phyloP scores from a whole-genome alignment of 2,888 invertebrate species.

The Smittia aterrima region DNA sequence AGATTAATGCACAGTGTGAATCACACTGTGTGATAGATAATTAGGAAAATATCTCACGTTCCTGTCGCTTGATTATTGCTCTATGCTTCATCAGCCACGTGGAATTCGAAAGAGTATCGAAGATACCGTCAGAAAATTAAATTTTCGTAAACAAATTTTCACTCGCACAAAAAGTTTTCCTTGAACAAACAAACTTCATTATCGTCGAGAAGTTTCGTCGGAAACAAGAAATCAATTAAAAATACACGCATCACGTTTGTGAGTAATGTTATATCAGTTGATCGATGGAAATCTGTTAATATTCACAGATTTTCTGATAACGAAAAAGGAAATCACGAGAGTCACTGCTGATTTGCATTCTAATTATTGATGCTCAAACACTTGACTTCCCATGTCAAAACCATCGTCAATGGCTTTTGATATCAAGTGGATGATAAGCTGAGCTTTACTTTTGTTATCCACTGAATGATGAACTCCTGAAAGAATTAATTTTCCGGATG shows the following conservation, averaged over 20 bases:
- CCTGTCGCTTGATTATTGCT: not conserved
- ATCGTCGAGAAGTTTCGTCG: not conserved
- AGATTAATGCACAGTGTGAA: not conserved
- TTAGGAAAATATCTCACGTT: slow-evolving; percentile 6
- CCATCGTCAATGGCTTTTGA: too few species aligned
- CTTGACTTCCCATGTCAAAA: too few species aligned
- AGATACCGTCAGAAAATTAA: not conserved
- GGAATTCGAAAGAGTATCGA: not conserved
- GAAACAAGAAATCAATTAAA: slow-evolving; percentile 2
- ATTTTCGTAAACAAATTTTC: too few species aligned
- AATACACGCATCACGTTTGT: not conserved
- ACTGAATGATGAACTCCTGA: too few species aligned
- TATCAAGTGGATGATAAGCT: too few species aligned
- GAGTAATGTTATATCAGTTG: not conserved
- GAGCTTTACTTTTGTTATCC: too few species aligned
- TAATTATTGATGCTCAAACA: too few species aligned
- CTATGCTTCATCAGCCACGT: not conserved
- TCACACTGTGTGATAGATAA: not conserved
- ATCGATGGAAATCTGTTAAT: not conserved
- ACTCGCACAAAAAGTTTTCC: too few species aligned
- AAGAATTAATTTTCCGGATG: too few species aligned
- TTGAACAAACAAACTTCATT: too few species aligned
- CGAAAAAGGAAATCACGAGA: too few species aligned
- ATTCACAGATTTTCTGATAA: not conserved
- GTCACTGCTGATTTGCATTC: too few species aligned